These are phyloP conservation scores for Lethrus apterus DNA, from an alignment of 1,140 invertebrate species.

Conservation along the genomic window DNA sequence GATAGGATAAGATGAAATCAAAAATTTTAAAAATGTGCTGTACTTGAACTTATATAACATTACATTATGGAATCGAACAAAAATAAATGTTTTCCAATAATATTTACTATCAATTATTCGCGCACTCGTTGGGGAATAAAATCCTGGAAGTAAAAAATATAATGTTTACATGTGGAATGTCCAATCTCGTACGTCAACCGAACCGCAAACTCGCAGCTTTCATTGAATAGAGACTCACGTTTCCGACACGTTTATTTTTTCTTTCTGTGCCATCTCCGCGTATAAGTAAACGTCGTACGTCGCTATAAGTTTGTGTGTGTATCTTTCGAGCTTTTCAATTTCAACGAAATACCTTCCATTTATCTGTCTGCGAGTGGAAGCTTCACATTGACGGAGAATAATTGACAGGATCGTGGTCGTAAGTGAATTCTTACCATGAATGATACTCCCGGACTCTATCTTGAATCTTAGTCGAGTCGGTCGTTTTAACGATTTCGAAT, in stretches of 20 bases:
- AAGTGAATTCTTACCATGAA: slow-evolving; percentile 30
- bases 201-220: slow-evolving; percentile 3
- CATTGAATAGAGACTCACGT: background rate
- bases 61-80: too few relatives aligned
- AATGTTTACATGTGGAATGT: too few relatives aligned
- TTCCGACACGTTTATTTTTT: slow-evolving; percentile 1
- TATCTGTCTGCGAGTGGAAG: slow-evolving; percentile 26
- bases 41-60: too few relatives aligned
- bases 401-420: slow-evolving; percentile 28
- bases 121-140: too few relatives aligned
- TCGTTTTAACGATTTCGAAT: too few relatives aligned
- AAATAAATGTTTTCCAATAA: too few relatives aligned
- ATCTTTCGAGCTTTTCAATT: slow-evolving; percentile 23
- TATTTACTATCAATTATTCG: too few relatives aligned
- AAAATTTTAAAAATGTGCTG: too few relatives aligned
- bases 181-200: background rate
- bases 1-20: too few relatives aligned
- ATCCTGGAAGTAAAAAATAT: too few relatives aligned
- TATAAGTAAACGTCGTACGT: background rate
- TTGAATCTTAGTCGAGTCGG: too few relatives aligned
- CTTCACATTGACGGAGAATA: slow-evolving; percentile 25
- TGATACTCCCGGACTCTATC: slow-evolving; percentile 13
- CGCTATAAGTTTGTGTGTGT: background rate
- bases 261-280: background rate
- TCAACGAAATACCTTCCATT: slow-evolving; percentile 23